Base-by-base conservation (phyloP, 2,797 vertebrate genomes). In the Etheostoma nigrum region DNA sequence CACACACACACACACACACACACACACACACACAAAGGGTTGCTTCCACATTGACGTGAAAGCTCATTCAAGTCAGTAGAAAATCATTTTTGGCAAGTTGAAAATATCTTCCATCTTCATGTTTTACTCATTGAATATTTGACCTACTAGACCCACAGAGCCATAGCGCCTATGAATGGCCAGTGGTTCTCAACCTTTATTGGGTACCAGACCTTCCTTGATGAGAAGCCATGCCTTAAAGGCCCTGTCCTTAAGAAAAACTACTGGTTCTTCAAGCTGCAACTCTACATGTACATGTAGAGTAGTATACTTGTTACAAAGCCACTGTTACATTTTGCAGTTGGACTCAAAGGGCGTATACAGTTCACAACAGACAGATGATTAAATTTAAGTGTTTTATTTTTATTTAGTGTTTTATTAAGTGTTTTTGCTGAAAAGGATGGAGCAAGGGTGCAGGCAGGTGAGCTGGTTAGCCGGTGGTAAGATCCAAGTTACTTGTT, bases 41-140 rank as follows among this genome's bases (percentile, higher is more conserved):
- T 16, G 13, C 40, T 47, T 72, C 42, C 30, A 70, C 49, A 10
- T 53, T 67, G 19, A 51, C 71, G 72, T 60, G 48, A 58, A 21
- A 47, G 68, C 54, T 76, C 25, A 53, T 51, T 80, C 36, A 74
- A 45, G 45, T 62, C 21, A 30, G 54, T 62, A 45, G 33, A 55
- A 63, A 49, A 36, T 66, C 54, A 48, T 42, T 69, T 68, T 79
- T 40, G 67, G 63, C 25, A 2, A 47, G 48, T 70, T 53, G 55
- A 58, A 65, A 58, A 30, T 52, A 8, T 60, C 33, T 33, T 64
- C 57, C 58, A 54, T 67, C 70, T 70, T 62, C 49, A 27, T 11
- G 19, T 66, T 67, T 61, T 40, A 14, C 18, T 5, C 25, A 30
- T 52, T 49, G 44, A 4, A 55, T 61, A 54, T 70, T 55, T 57